Evolutionary conservation across 2,888 invertebrate genomes (phyloP), one percentile per base, ranked within the genome.

Genomic region (Neocrepidodera transversa): DNA sequence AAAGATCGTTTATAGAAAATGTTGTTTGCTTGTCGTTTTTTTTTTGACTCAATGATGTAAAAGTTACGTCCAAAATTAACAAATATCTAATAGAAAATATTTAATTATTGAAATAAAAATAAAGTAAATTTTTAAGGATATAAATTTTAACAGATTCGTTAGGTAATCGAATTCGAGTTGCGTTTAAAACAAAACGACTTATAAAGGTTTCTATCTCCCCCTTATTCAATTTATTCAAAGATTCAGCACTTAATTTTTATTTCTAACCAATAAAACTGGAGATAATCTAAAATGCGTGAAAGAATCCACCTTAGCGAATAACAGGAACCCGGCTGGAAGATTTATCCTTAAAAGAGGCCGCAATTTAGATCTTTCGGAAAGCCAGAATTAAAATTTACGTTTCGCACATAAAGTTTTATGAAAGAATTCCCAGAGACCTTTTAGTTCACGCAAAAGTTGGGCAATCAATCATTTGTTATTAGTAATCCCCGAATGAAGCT

Each of bases 401-500:
- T 51, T 51, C 40, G 28, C 48, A 30, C 51, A 51, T 51, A 40
- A 51, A 51, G 30, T 58, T 45, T 58, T 16, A 47, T 52, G 66
- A 60, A 65, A 62, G 57, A 62, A 62, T 63, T 65, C 63, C 62
- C 62, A 50, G 59, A 59, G 61, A 43, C 66, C 64, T 66, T n/a
- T 67, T 65, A 65, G 66, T 65, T 55, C 57, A 56, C 58, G 57
- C 59, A 55, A 59, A 62, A 60, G 65, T 62, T 60, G 18, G 64
- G 64, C 65, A 62, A 70, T 70, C 70, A 70, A 70, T 70, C 70
- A 70, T 68, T 68, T 65, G 65, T 65, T 70, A 68, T 68, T 68
- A 68, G 68, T 68, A 68, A 68, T 68, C 66, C 66, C 64, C 66
- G 68, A 68, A 68, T 66, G 67, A 63, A 65, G 68, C 62, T 70